Evolutionary conservation across 2,797 vertebrate species (phyloP).

Genomic region (Enteromius radiatus): DNA sequence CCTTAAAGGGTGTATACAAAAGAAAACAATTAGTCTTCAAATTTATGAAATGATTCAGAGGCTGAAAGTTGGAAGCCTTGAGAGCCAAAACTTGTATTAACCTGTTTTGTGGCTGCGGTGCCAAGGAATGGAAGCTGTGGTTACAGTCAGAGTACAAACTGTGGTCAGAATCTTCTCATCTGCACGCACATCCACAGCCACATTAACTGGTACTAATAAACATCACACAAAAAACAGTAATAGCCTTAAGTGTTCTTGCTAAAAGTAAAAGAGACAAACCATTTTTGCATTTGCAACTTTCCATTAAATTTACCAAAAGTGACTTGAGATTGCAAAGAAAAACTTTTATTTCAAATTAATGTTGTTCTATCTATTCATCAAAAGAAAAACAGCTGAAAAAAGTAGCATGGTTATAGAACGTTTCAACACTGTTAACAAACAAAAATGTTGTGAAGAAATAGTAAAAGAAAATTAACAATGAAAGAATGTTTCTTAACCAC

Average conservation of each 20-base stretch:
- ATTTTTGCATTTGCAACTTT: background rate
- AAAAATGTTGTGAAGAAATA: background rate
- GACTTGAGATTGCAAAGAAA: background rate
- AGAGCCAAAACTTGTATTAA: constrained; percentile 39
- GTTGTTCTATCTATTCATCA: background rate
- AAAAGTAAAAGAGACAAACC: background rate
- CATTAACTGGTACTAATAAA: background rate
- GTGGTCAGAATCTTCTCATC: constrained; percentile 34
- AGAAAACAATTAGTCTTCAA: background rate
- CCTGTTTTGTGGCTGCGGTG: constrained; percentile 45
- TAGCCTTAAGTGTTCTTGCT: constrained; percentile 7
- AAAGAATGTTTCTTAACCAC: background rate
- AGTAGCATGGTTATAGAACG: background rate
- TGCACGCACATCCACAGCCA: constrained; percentile 21
- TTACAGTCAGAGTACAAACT: constrained; percentile 38
- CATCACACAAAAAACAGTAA: background rate
- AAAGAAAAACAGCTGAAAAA: background rate
- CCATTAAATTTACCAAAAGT: background rate
- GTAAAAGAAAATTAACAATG: background rate
- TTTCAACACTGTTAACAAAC: background rate
- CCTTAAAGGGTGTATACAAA: background rate
- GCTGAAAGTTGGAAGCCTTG: background rate
- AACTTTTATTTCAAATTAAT: background rate
- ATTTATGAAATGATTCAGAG: constrained; percentile 16
- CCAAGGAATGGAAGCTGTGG: constrained; percentile 30